Evolutionary conservation across 2,888 invertebrate genomes (phyloP).

Genomic region (Hylaea fasciaria): DNA sequence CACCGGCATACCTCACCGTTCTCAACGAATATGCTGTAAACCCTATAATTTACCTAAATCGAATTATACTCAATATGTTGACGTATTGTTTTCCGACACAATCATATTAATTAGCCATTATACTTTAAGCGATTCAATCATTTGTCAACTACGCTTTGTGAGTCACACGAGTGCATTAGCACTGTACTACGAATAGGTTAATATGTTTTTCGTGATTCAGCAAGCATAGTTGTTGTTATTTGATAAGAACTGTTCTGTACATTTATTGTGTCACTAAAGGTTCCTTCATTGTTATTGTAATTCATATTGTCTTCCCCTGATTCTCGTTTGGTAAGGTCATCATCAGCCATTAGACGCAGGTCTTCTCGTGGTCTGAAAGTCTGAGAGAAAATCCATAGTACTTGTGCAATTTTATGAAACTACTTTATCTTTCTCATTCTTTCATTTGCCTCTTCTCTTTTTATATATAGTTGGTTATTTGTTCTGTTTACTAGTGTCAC

Average conservation of each 20-base stretch:
- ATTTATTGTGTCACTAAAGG: not conserved
- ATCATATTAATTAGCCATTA: constrained; percentile 10
- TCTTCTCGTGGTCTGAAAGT: too few relatives aligned
- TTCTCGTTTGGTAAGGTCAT: too few relatives aligned
- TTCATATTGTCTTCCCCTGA: too few relatives aligned
- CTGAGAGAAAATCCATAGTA: not conserved
- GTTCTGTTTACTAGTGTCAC: too few relatives aligned
- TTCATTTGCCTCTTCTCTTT: too few relatives aligned
- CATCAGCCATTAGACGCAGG: too few relatives aligned
- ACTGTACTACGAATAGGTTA: not conserved
- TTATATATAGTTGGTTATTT: too few relatives aligned
- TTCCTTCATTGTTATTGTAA: too few relatives aligned
- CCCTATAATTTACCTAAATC: constrained; percentile 4
- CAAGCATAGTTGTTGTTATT: not conserved
- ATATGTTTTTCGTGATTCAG: constrained; percentile 7
- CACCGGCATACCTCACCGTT: too few relatives aligned
- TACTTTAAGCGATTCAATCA: not conserved
- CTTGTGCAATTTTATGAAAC: too few relatives aligned
- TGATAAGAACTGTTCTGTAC: not conserved
- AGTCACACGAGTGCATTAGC: constrained; percentile 8
- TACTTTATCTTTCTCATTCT: too few relatives aligned
- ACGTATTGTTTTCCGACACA: too few relatives aligned
- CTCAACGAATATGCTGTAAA: constrained; percentile 3
- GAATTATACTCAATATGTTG: constrained; percentile 5
- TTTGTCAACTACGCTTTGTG: constrained; percentile 6